Evolutionary conservation across 2,797 vertebrate genomes (phyloP), one percentile per base, ranked within the genome.

Genomic region (Salmo trutta): DNA sequence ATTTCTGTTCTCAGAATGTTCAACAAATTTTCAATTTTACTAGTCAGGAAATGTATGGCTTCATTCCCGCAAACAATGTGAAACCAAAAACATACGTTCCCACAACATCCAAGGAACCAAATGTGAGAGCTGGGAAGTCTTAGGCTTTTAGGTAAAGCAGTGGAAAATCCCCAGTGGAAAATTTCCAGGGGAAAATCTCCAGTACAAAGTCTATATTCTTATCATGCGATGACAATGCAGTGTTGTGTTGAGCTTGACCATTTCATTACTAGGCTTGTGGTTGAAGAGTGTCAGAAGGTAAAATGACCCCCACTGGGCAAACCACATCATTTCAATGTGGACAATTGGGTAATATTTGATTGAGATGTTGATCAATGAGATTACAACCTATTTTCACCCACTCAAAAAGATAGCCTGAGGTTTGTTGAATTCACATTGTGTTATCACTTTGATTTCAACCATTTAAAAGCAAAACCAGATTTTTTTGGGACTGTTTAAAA

Each of bases 81-180:
- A 47, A 47, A 47, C 41, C 41, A 47, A 47, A 47, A 47, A 47
- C 41, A 47, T 47, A 47, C 41, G 14, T 47, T 47, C 41, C 10
- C 41, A 47, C 10, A 47, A 47, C 41, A 14, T 47, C 41, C 41
- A 14, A 14, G 10, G 41, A 47, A 12, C 10, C 41, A 12, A 47
- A 14, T 47, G 41, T 47, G 41, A 10, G 12, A 47, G 41, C 41
- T 47, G 10, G 41, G 41, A 64, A 76, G 16, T 51, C 17, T 64
- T 33, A 75, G 27, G 36, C 7, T 7, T 59, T 41, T 36, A 16
- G 19, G 33, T 19, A 41, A 64, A 65, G 51, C 4, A 24, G 7
- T 52, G 76, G 54, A 27, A 54, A 76, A 64, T 64, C 59, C 59
- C 59, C 59, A 16, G 7, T 52, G 76, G 54, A 27, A 54, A 73